Percentiles rank a stretch among this genome's conserved stretches.
These are phyloP conservation scores for Porites lobata DNA, from an alignment of 92 coral and sea anemone genomes.

Conservation along the genomic window DNA sequence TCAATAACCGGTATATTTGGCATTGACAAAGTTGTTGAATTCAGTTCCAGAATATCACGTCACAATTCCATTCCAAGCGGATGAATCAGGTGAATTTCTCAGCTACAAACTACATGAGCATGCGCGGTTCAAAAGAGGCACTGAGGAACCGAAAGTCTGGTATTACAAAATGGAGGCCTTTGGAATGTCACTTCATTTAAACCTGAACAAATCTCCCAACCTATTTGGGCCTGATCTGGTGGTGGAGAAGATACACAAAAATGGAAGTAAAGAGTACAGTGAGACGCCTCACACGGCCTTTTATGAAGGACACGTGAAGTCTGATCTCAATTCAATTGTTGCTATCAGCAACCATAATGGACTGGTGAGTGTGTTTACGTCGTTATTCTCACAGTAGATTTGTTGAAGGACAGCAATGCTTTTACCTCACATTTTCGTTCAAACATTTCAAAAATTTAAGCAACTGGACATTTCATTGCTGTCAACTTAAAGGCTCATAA, in stretches of 20 bases:
- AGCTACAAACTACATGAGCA: constrained; percentile 78
- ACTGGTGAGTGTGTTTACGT: constrained; percentile 72
- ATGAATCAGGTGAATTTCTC: constrained; percentile 75
- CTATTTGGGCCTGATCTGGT: constrained; percentile 70
- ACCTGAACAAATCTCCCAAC: constrained; percentile 63
- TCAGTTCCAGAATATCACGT: constrained; percentile 94
- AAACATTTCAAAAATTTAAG: too few relatives aligned
- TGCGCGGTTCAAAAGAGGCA: constrained; percentile 73
- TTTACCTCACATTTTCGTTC: too few relatives aligned
- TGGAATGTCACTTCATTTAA: constrained; percentile 79
- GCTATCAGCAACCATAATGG: constrained; percentile 86
- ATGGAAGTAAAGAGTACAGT: constrained; percentile 75
- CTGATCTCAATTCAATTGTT: constrained; percentile 86
- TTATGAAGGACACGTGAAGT: constrained; percentile 86
- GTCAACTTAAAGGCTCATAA: too few relatives aligned
- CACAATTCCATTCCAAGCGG: constrained; percentile 82
- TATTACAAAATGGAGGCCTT: constrained; percentile 85
- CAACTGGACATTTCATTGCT: too few relatives aligned
- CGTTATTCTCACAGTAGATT: not conserved
- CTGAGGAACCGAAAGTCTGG: constrained; percentile 59
- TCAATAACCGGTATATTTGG: not conserved
- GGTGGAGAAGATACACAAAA: constrained; percentile 77
- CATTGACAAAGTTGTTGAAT: not conserved
- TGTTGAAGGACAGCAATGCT: too few relatives aligned
- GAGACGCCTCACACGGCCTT: constrained; percentile 44